Base-by-base conservation (phyloP, 2,797 vertebrate genomes). In the Coracias cyanogaster region DNA sequence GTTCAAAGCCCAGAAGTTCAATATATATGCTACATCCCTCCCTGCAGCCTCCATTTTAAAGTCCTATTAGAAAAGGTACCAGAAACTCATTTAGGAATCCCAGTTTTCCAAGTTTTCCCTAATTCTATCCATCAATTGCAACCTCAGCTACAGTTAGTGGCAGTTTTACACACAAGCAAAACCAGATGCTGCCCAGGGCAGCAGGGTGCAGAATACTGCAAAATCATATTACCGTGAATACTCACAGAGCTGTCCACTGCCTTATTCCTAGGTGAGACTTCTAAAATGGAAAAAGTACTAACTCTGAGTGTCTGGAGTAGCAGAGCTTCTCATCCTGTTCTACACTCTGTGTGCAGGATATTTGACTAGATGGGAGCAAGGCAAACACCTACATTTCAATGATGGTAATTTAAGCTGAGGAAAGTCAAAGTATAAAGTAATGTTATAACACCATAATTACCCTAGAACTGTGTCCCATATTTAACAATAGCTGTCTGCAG, bases 401-500 rank as follows among this genome's bases (percentile, higher is more conserved):
- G 21, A 65, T 33, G 25, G 65, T 24, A 80, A 94, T 92, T 92
- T 87, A 85, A 87, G 41, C 14, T 58, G 26, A 83, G 76, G 91
- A 91, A 87, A 89, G 31, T 28, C 88, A 67, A 94, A 95, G 87
- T 89, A 70, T 78, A 82, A 89, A 91, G 45, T 52, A 92, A 78
- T 74, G 46, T 74, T 74, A 74, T 91, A 87, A 87, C 65, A 57
- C 76, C 69, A 69, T 89, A 89, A 89, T 93, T 94, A 69, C 41
- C 43, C 57, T 57, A 92, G 82, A 80, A 69, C 43, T 74, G 46
- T 91, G 85, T 17, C 49, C 61, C 76, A 69, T 92, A 69, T 91
- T 95, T 92, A 97, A 95, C 67, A 95, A 94, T 85, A 80, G 67
- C 39, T 87, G 58, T 83, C 88, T 94, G 79, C 76, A 93, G 61